Base-by-base conservation (phyloP, 1,140 invertebrate species). In the Episyrphus balteatus region DNA sequence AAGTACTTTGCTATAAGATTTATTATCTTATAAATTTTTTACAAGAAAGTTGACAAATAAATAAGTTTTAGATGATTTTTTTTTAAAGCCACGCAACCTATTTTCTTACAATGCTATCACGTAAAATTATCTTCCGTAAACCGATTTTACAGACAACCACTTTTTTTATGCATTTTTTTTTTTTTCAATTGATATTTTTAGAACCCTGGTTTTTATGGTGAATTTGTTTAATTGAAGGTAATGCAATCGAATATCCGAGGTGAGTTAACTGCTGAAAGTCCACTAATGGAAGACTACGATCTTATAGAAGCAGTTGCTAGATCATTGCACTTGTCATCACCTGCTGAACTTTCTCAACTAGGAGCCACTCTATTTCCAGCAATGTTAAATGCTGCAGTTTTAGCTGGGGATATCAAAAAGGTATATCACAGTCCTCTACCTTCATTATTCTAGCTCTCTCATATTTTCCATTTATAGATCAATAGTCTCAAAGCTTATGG, bases 281-380 rank as follows among this genome's bases (percentile, higher is more conserved):
- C 71, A 10, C 58, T 68, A 49, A 62, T 66, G 52, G 56, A 66
- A 41, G 63, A 64, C 33, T 66, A 59, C 36, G 63, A 66, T 39
- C 59, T 88, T 2, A 73, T 88, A 31, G 78, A 83, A 34, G 77
- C 80, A 0, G 72, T 89, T 2, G 79, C 81, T 0, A 71, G 75
- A 17, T 79, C 78, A 5, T 61, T 90, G 5, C 74, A 79, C 26
- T 57, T 88, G 1, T 79, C 79, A 18, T 79, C 81, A 1, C 75
- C 79, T 0, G 73, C 78, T 55, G 86, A 90, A 61, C 61, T 84
- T 12, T 73, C 76, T 34, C 77, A 84, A 48, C 69, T 92, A 6
- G 76, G 78, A 18, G 76, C 80, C 39, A 81, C 84, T 5, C 72
- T 94, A 1, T 86, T 86, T 53, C 86, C 86, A 2, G 81, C 85